Evolutionary conservation across 2,113 vertebrate genomes (phyloP), one percentile per base, ranked within the genome.

Genomic region (Atractosteus spatula): DNA sequence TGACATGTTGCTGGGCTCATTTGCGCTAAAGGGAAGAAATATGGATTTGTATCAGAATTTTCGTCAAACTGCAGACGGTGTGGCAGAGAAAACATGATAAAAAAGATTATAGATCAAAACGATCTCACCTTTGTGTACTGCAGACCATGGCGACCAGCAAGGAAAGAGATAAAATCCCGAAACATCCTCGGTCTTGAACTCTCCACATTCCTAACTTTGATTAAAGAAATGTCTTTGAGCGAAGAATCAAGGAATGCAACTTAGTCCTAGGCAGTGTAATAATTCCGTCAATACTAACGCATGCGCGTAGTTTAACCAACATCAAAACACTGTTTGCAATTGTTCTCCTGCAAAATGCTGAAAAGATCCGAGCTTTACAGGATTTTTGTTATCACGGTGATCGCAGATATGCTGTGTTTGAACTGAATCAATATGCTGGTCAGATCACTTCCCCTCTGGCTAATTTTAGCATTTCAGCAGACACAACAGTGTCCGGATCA

Each of bases 1-100:
- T 74, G 94, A 94, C 93, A 95, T 94, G 91, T 94, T 95, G 92
- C 92, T 93, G 76, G 89, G 93, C 73, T 94, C 93, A 68, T 87
- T 93, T 70, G 89, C 84, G 79, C 94, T 96, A 80, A 72, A 71
- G 71, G 79, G 75, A 80, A 85, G 81, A 82, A 82, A 82, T 71
- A 71, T 45, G 77, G 65, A 69, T 63, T 61, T 55, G 29, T 79
- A 75, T 82, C 14, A 83, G 69, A 76, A 71, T 56, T 55, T 55
- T 76, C 59, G 74, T 66, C 54, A 11, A 76, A 68, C 45, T 43
- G 72, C 47, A 68, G 54, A 69, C 43, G 13, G 43, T 14, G 63
- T 43, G 59, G 65, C 54, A 45, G 16, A 69, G 55, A 42, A 16
- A 47, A 57, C 54, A 66, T 29, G 8, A 12, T 51, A 42, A 73